Conservation (phyloP, 1,140 invertebrate genomes). For the Meteorus sp. region DNA sequence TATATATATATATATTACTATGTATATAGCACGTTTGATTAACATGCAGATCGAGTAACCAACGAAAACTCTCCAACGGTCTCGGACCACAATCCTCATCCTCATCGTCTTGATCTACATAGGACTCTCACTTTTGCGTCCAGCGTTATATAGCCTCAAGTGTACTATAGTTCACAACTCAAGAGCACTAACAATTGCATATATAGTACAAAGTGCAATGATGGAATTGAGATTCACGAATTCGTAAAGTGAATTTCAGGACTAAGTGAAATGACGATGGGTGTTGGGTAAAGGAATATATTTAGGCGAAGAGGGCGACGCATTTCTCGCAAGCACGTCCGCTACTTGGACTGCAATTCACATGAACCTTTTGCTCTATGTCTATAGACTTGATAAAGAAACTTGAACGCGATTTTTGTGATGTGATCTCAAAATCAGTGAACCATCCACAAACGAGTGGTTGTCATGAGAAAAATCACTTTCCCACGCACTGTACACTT, state of each 20-base stretch:
- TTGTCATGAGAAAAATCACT: too few species aligned
- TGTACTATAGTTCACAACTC: background rate
- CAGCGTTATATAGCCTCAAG: conserved; percentile 10
- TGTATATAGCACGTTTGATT: conserved; percentile 19
- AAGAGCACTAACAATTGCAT: background rate
- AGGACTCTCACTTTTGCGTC: conserved; percentile 16
- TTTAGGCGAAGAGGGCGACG: background rate
- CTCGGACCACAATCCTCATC: too few species aligned
- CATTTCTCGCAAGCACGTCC: conserved; percentile 4
- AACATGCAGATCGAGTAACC: conserved; percentile 31
- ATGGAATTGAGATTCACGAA: conserved; percentile 28
- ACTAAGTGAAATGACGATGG: background rate
- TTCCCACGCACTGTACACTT: too few species aligned
- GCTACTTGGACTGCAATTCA: background rate
- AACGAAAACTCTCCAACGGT: conserved; percentile 25
- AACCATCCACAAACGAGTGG: too few species aligned
- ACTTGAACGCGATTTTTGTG: too few species aligned
- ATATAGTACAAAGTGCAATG: background rate
- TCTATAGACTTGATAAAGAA: too few species aligned
- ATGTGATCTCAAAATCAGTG: too few species aligned
- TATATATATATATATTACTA: too few species aligned
- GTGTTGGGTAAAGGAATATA: background rate
- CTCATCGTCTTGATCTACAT: conserved; percentile 25
- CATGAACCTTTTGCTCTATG: too few species aligned
- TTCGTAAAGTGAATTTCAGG: conserved; percentile 15